Evolutionary conservation across 2,113 vertebrate genomes (phyloP).

Genomic region (Turdus rufiventris): DNA sequence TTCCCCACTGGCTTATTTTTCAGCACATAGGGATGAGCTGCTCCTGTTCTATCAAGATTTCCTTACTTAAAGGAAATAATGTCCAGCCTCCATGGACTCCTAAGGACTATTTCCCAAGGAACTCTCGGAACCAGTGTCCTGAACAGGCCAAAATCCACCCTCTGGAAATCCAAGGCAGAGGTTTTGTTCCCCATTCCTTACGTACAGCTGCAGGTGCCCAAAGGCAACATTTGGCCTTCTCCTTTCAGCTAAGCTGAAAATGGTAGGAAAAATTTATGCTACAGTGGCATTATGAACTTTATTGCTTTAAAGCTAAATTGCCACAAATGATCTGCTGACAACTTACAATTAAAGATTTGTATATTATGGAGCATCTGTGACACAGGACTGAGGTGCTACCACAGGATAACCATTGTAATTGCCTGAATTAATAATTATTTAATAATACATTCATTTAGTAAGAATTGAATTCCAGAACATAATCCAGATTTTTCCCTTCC

Average conservation of each 20-base stretch:
- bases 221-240: background rate
- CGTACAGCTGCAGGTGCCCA: background rate
- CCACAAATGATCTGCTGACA: background rate
- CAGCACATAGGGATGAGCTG: background rate
- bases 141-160: background rate
- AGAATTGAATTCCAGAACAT: background rate
- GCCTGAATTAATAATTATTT: background rate
- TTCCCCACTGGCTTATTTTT: background rate
- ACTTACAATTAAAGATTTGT: background rate
- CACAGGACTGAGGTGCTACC: background rate
- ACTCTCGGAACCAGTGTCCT: background rate
- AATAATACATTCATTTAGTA: background rate
- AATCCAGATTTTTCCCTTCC: background rate
- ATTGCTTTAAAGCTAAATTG: slow-evolving; percentile 1
- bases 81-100: background rate
- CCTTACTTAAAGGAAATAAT: background rate
- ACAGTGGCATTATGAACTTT: background rate
- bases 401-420: background rate
- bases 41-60: background rate
- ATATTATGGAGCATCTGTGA: background rate
- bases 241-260: slow-evolving; percentile 3
- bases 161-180: background rate
- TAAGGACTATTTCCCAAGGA: background rate
- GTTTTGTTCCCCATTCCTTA: background rate
- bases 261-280: background rate